phyloP scores from a whole-genome alignment of 2,888 invertebrate genomes.

The Hypena proboscidalis region DNA sequence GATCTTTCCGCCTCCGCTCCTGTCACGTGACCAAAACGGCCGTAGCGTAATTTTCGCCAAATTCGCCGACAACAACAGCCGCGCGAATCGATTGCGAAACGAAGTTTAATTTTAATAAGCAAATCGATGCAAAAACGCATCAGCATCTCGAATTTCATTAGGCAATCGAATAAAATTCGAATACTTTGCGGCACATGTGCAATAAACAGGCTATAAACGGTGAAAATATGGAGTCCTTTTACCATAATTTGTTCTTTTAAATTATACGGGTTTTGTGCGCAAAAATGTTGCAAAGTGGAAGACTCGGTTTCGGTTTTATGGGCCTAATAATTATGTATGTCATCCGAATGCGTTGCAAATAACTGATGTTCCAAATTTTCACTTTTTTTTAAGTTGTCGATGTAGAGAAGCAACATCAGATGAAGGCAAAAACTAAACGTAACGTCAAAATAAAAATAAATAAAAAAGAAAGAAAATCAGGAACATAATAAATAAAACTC shows the following conservation, averaged over 20 bases:
- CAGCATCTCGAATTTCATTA: constrained; percentile 63
- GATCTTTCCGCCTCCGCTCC: constrained; percentile 78
- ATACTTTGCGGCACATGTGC: constrained; percentile 47
- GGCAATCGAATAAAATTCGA: constrained; percentile 51
- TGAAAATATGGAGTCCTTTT: constrained; percentile 53
- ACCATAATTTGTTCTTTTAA: constrained; percentile 52
- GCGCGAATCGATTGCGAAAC: constrained; percentile 56
- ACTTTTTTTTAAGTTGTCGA: too few relatives aligned
- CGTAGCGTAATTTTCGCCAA: constrained; percentile 67
- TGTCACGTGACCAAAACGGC: constrained; percentile 61
- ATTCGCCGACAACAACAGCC: constrained; percentile 44
- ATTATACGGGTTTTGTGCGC: constrained; percentile 34
- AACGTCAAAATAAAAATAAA: too few relatives aligned
- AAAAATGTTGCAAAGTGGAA: constrained; percentile 40
- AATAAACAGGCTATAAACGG: constrained; percentile 57
- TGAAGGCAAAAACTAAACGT: too few relatives aligned
- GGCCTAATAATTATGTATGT: constrained; percentile 19
- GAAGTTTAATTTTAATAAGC: constrained; percentile 64
- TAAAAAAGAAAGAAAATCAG: too few relatives aligned
- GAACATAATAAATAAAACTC: too few relatives aligned
- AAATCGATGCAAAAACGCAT: constrained; percentile 50
- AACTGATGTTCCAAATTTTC: too few relatives aligned
- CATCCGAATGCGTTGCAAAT: not conserved
- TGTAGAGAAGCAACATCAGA: too few relatives aligned
- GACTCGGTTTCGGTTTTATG: constrained; percentile 15